Percentiles rank a stretch among this genome's conserved stretches.
These are phyloP conservation scores for Onthophagus sagittarius DNA, from an alignment of 2,888 invertebrate genomes.

Conservation along the genomic window DNA sequence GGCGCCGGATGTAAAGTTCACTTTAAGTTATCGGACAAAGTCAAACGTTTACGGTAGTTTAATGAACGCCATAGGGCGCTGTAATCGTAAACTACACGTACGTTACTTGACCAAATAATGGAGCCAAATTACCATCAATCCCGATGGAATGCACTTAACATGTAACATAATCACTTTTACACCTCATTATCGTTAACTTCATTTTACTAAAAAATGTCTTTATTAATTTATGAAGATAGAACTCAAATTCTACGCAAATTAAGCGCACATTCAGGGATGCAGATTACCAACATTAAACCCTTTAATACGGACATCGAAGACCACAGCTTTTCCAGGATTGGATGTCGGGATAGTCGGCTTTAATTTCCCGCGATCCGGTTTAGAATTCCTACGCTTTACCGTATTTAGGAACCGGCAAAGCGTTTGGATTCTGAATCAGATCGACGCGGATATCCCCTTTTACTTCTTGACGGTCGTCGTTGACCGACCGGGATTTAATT, in stretches of 20 bases:
- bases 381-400: constrained; percentile 98
- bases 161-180: not conserved
- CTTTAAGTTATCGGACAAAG: not conserved
- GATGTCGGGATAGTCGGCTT: not conserved
- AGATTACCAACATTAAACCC: not conserved
- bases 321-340: not conserved
- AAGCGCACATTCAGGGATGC: not conserved
- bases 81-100: not conserved
- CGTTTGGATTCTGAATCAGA: constrained; percentile 94
- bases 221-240: not conserved
- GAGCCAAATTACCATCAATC: not conserved
- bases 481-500: constrained; percentile 7
- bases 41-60: not conserved
- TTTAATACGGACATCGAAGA: not conserved
- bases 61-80: not conserved
- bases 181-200: no score
- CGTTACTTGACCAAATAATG: not conserved
- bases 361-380: constrained; percentile 50
- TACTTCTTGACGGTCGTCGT: not conserved
- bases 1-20: not conserved
- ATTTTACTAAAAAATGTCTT: no score
- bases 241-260: not conserved
- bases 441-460: constrained; percentile 36
- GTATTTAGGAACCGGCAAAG: constrained; percentile 73
- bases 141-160: not conserved